These are phyloP conservation scores for Lottia scabra DNA, from an alignment of 2,888 invertebrate genomes.

Conservation along the genomic window DNA sequence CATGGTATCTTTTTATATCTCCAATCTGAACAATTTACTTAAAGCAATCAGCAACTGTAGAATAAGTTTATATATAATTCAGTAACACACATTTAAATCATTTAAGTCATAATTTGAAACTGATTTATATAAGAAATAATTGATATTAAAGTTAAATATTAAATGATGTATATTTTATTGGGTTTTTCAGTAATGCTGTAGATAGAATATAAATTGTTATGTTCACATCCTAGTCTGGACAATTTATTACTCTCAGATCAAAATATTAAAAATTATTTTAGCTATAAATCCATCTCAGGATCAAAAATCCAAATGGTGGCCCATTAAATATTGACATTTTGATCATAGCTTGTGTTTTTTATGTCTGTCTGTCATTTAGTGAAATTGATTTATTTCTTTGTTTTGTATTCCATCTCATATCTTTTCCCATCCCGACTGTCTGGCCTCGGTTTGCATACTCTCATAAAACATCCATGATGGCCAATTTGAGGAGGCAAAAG, in stretches of 20 bases:
- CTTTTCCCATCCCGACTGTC: slow-evolving; percentile 24
- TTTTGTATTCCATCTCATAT: slow-evolving; percentile 30
- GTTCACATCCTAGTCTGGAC: no score
- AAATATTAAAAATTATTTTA: slow-evolving; percentile 4
- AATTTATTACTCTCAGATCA: neutral
- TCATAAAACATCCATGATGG: slow-evolving; percentile 35
- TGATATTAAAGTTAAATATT: no score
- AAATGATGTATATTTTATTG: no score
- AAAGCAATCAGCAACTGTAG: no score
- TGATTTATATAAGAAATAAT: no score
- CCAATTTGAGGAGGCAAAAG: slow-evolving; percentile 38
- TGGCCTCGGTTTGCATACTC: slow-evolving; percentile 20
- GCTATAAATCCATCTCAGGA: neutral
- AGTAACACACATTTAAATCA: no score
- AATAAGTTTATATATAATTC: no score
- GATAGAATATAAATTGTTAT: no score
- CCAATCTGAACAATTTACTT: no score
- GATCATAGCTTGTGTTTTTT: neutral
- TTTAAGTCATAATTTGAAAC: no score
- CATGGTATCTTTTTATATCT: no score
- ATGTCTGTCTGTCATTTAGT: slow-evolving; percentile 19
- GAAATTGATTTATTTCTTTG: slow-evolving; percentile 27
- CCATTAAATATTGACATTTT: slow-evolving; percentile 3
- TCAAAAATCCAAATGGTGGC: neutral
- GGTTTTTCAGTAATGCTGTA: no score